Percentiles rank a stretch among this genome's conserved stretches.
These are phyloP conservation scores for Drosophila baimaii DNA, from an alignment of 1,140 invertebrate genomes.

Conservation along the genomic window DNA sequence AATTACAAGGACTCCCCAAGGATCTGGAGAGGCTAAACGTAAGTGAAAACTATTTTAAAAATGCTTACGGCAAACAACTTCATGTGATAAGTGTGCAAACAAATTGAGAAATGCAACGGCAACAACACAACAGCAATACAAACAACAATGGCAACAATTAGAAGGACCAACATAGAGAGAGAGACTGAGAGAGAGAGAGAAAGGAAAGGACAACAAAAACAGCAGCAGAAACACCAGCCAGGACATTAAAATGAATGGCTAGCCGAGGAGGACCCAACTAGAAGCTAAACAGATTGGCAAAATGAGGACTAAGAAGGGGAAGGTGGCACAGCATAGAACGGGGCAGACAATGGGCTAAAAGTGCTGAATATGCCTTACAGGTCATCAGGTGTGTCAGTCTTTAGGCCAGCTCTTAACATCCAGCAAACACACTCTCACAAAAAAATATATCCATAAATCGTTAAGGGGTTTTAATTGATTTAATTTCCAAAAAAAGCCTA, in stretches of 20 bases:
- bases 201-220: not conserved
- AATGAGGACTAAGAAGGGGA: not conserved
- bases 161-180: not conserved
- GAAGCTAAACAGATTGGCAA: constrained; percentile 52
- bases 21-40: constrained; percentile 8
- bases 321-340: not conserved
- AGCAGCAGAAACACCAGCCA: constrained; percentile 18
- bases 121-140: constrained; percentile 13
- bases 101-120: constrained; percentile 73
- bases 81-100: constrained; percentile 72
- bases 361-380: constrained; percentile 65
- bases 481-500: too few species aligned
- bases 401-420: not conserved
- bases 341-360: constrained; percentile 49
- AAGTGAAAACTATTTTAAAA: constrained; percentile 43
- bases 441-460: too few species aligned
- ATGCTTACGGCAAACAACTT: constrained; percentile 24
- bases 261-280: not conserved
- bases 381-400: constrained; percentile 39
- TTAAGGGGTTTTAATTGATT: too few species aligned
- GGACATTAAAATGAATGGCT: constrained; percentile 48
- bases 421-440: too few species aligned
- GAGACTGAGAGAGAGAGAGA: not conserved
- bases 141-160: constrained; percentile 27
- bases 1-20: constrained; percentile 33